Percentiles rank a stretch among this genome's conserved stretches.
These are phyloP conservation scores for Fringilla coelebs DNA, from an alignment of 2,797 vertebrate species.

Conservation along the genomic window DNA sequence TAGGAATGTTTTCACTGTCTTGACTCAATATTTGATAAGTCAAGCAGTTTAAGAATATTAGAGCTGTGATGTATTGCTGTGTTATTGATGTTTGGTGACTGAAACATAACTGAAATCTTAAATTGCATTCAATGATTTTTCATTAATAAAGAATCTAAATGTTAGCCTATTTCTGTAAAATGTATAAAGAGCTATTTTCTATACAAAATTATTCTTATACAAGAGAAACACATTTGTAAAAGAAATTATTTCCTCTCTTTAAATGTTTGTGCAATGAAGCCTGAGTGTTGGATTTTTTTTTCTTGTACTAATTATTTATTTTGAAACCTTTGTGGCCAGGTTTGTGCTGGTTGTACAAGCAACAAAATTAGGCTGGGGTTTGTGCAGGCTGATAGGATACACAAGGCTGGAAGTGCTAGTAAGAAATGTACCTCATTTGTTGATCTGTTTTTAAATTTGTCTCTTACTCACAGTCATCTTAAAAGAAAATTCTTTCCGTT, in stretches of 20 bases:
- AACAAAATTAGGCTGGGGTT: slow-evolving; percentile 30
- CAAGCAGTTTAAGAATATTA: not conserved
- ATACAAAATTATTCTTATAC: slow-evolving; percentile 75
- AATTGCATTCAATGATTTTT: slow-evolving; percentile 1
- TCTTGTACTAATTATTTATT: slow-evolving; percentile 56
- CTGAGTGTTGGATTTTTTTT: slow-evolving; percentile 43
- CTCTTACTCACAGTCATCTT: not conserved
- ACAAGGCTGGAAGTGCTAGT: not conserved
- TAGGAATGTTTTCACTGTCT: not conserved
- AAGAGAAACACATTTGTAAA: slow-evolving; percentile 69
- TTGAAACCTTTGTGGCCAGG: slow-evolving; percentile 50
- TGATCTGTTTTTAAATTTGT: not conserved
- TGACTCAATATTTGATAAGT: not conserved
- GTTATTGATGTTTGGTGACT: not conserved
- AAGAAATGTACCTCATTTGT: not conserved
- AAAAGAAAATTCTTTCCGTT: not conserved
- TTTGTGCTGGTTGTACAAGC: slow-evolving; percentile 15
- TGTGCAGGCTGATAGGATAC: not conserved
- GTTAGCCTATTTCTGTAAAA: slow-evolving; percentile 54
- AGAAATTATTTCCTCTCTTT: slow-evolving; percentile 66
- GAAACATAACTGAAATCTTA: not conserved
- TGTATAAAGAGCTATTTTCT: slow-evolving; percentile 74
- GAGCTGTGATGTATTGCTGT: not conserved
- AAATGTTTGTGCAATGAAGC: slow-evolving; percentile 71
- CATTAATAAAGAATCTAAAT: slow-evolving; percentile 14